Conservation (phyloP, 2,113 vertebrate genomes). For the Entomyzon cyanotis region DNA sequence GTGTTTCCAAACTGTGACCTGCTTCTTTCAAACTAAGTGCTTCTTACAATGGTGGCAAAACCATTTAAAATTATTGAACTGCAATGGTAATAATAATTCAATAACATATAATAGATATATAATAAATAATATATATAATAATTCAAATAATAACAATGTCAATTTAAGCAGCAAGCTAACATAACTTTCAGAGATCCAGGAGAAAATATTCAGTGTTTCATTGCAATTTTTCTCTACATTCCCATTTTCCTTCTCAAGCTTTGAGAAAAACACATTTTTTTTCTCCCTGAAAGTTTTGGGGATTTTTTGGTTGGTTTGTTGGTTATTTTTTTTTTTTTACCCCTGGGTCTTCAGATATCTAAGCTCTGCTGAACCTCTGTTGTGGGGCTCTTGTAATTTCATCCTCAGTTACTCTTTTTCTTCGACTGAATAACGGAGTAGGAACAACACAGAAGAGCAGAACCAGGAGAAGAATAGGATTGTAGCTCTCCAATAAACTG, state of each 20-base stretch:
- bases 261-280: not conserved
- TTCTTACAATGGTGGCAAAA: not conserved
- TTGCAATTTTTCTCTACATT: not conserved
- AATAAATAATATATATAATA: too few species aligned
- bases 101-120: too few species aligned
- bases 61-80: not conserved
- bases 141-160: not conserved
- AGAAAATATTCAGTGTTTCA: not conserved
- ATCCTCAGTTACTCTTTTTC: not conserved
- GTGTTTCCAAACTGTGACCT: not conserved
- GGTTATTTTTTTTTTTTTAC: not conserved
- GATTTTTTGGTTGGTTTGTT: too few species aligned
- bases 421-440: not conserved
- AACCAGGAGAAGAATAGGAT: not conserved
- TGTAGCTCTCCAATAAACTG: not conserved
- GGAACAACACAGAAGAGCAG: not conserved
- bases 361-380: not conserved
- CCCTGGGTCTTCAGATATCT: not conserved
- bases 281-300: not conserved
- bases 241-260: not conserved
- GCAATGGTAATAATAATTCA: not conserved
- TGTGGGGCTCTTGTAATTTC: not conserved
- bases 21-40: not conserved
- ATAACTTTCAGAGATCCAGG: not conserved
- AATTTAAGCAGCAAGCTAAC: not conserved